phyloP scores from a whole-genome alignment of 2,113 vertebrate species.

The Elephas maximus region DNA sequence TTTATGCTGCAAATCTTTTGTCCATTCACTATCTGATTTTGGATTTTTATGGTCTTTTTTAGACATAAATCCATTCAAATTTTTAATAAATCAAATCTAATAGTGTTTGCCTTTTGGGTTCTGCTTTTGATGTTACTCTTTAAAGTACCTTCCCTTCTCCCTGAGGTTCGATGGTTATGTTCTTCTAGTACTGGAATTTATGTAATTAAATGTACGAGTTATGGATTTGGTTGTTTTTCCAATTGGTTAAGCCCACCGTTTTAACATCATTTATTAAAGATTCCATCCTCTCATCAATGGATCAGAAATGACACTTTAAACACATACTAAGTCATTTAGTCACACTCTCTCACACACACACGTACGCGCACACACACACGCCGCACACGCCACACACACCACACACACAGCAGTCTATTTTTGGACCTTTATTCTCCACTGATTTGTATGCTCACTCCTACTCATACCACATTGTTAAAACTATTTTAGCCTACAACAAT shows the following conservation, averaged over 20 bases:
- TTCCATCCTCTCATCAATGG: slow-evolving; percentile 19
- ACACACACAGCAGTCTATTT: not conserved
- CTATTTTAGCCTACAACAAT: not conserved
- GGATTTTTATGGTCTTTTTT: not conserved
- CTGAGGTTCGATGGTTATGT: not conserved
- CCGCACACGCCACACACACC: not conserved
- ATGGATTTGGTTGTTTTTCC: not conserved
- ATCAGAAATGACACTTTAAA: slow-evolving; percentile 45
- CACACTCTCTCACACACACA: not conserved
- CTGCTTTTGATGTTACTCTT: not conserved
- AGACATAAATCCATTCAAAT: not conserved
- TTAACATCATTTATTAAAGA: slow-evolving; percentile 66
- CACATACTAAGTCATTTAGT: not conserved
- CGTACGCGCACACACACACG: not conserved
- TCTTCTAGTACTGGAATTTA: not conserved
- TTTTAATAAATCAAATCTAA: slow-evolving; percentile 28
- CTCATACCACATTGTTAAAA: not conserved
- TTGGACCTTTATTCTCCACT: not conserved
- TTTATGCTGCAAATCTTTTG: not conserved
- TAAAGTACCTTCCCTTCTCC: not conserved
- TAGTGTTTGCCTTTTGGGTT: not conserved
- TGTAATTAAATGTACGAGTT: not conserved
- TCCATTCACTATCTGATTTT: slow-evolving; percentile 12
- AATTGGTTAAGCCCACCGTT: slow-evolving; percentile 40
- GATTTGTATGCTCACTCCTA: not conserved